These are phyloP conservation scores for Thysanoteuthis rhombus DNA, from an alignment of 2,888 invertebrate species.

Conservation along the genomic window DNA sequence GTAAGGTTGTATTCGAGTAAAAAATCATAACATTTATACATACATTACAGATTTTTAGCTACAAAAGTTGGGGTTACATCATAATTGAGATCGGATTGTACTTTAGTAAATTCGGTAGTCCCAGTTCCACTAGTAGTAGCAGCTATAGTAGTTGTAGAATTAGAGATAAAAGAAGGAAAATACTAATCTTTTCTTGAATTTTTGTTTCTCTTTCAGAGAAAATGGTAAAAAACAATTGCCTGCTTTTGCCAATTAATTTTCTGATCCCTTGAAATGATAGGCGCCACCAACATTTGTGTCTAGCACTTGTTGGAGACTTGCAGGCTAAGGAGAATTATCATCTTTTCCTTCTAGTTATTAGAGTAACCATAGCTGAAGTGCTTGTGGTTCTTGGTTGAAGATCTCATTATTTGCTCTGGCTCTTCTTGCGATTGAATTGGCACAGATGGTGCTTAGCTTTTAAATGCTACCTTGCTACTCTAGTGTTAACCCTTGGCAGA, in stretches of 20 bases:
- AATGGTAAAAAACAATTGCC: too few relatives aligned
- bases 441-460: background rate
- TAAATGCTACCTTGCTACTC: background rate
- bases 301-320: background rate
- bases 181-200: background rate
- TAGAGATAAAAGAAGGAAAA: background rate
- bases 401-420: background rate
- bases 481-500: background rate
- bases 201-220: background rate
- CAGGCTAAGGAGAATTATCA: background rate
- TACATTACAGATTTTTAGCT: too few relatives aligned
- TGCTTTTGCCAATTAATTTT: background rate
- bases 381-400: background rate
- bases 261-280: background rate
- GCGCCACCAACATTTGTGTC: background rate
- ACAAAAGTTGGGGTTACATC: too few relatives aligned
- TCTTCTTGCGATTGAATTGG: background rate
- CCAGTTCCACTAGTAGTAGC: too few relatives aligned
- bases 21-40: too few relatives aligned
- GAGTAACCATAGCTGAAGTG: background rate
- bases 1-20: too few relatives aligned
- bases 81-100: too few relatives aligned
- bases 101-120: too few relatives aligned
- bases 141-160: too few relatives aligned
- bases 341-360: background rate